Evolutionary conservation across 2,888 invertebrate genomes (phyloP), one percentile per base, ranked within the genome.

Genomic region (Dryococelus australis): DNA sequence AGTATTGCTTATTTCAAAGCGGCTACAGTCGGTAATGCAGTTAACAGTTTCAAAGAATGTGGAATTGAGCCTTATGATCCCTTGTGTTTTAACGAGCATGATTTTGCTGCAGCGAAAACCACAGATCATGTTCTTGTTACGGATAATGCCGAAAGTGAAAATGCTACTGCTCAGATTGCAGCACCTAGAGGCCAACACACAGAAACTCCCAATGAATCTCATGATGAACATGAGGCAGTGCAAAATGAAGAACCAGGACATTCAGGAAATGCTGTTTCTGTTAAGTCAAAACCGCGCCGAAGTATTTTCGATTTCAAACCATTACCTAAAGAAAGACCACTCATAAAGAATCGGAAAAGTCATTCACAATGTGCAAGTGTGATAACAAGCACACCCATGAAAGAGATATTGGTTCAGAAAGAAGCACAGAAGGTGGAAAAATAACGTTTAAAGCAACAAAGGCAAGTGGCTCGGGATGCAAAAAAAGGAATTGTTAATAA

Each of bases 61-160:
- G 65, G 24, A 65, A 20, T 65, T 16, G 65, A 65, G 65, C 65
- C 65, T 65, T 65, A 65, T 65, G 65, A 65, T 65, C 65, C 65
- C 65, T 16, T 65, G 8, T 8, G 8, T 8, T 65, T 65, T 65
- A 65, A 65, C 20, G 65, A 65, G 65, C 65, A 65, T 65, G 65
- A 65, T 65, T 65, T 65, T 65, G 65, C 65, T 65, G 65, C 65
- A 65, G 65, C 65, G 65, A 65, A 65, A 65, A 65, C 65, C 65
- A 65, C 65, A 13, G 65, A 65, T 20, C 65, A 65, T 65, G 65
- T 20, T 65, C 65, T 65, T 65, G 65, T 65, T 65, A 20, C 20
- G 24, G 6, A 65, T 6, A 65, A 65, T 20, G 65, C 65, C 16
- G 65, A 65, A n/a, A n/a, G n/a, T n/a, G n/a, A n/a, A n/a, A n/a